Percentiles rank a stretch among this genome's conserved stretches.
phyloP scores from a whole-genome alignment of 2,888 invertebrate genomes.

The Cheilosia scutellata region DNA sequence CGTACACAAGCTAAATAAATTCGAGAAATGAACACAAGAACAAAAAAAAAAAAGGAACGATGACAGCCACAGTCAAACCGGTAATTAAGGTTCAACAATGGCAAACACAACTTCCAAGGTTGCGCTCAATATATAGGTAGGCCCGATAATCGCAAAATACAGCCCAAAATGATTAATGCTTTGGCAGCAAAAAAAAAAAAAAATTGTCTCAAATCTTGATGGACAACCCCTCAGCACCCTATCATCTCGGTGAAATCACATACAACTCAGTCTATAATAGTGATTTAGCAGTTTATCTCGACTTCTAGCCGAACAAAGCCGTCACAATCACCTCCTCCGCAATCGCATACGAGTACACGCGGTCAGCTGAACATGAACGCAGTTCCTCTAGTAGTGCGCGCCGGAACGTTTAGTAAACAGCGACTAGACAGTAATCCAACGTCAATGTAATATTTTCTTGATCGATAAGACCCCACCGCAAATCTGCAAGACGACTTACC shows the following conservation, averaged over 20 bases:
- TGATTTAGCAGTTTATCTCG: conserved; percentile 37
- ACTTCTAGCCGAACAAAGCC: conserved; percentile 41
- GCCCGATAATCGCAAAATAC: conserved; percentile 52
- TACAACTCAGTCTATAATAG: conserved; percentile 26
- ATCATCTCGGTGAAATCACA: conserved; percentile 54
- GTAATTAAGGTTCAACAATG: conserved; percentile 69
- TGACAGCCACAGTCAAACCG: conserved; percentile 67
- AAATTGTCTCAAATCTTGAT: conserved; percentile 68
- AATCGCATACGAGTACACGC: conserved; percentile 23
- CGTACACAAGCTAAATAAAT: conserved; percentile 38
- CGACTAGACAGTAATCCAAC: conserved; percentile 62
- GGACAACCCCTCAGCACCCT: conserved; percentile 63
- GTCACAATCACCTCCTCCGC: conserved; percentile 65
- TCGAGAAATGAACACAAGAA: neutral
- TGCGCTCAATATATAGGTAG: conserved; percentile 20
- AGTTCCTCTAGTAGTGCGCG: neutral
- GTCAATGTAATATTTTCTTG: conserved; percentile 46
- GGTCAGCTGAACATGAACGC: conserved; percentile 21
- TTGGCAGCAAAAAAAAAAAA: neutral
- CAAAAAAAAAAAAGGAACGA: conserved; percentile 33
- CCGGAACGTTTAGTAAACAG: conserved; percentile 44
- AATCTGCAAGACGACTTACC: neutral
- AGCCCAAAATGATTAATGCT: conserved; percentile 53
- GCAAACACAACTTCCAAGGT: conserved; percentile 61
- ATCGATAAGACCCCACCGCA: conserved; percentile 62